These are phyloP conservation scores for Helicoverpa zea DNA, from an alignment of 1,140 invertebrate genomes.

Conservation along the genomic window DNA sequence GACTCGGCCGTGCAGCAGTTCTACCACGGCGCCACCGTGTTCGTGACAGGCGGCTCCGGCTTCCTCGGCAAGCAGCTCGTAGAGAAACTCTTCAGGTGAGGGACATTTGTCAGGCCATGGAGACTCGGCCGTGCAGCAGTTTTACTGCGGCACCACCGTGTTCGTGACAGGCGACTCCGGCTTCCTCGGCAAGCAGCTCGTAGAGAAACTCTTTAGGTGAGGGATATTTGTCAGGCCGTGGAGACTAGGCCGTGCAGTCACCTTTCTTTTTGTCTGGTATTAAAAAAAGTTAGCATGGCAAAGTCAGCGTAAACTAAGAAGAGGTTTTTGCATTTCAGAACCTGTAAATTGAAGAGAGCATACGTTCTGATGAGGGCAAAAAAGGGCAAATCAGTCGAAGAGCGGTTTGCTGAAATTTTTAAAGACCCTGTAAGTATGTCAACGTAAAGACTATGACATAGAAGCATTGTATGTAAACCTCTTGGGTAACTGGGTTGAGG, in stretches of 20 bases:
- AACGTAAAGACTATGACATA: too few species aligned
- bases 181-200: slow-evolving; percentile 85
- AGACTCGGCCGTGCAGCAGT: slow-evolving; percentile 36
- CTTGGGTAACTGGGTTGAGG: too few species aligned
- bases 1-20: slow-evolving; percentile 60
- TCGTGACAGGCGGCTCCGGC: slow-evolving; percentile 87
- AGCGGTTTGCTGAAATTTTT: slow-evolving; percentile 41
- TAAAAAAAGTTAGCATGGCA: too few species aligned
- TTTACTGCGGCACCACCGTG: slow-evolving; percentile 82
- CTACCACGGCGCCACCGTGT: slow-evolving; percentile 81
- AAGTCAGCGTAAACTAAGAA: too few species aligned
- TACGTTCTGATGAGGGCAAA: slow-evolving; percentile 51
- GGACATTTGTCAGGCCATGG: neutral
- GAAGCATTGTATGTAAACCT: too few species aligned
- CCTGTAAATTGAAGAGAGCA: slow-evolving; percentile 47
- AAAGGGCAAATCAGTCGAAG: slow-evolving; percentile 29
- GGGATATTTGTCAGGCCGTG: neutral
- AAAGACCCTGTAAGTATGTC: slow-evolving; percentile 47
- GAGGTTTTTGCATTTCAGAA: slow-evolving; percentile 23
- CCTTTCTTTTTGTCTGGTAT: too few species aligned
- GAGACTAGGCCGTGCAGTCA: too few species aligned
- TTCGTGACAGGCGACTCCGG: slow-evolving; percentile 87
- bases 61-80: slow-evolving; percentile 85
- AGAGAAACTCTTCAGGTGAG: slow-evolving; percentile 41
- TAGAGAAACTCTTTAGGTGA: slow-evolving; percentile 43